A percentile compares a stretch with the other conserved stretches of the same genome.
Evolutionary conservation across 92 coral and sea anemone species (phyloP).

Genomic region (Parazoanthus darwini): DNA sequence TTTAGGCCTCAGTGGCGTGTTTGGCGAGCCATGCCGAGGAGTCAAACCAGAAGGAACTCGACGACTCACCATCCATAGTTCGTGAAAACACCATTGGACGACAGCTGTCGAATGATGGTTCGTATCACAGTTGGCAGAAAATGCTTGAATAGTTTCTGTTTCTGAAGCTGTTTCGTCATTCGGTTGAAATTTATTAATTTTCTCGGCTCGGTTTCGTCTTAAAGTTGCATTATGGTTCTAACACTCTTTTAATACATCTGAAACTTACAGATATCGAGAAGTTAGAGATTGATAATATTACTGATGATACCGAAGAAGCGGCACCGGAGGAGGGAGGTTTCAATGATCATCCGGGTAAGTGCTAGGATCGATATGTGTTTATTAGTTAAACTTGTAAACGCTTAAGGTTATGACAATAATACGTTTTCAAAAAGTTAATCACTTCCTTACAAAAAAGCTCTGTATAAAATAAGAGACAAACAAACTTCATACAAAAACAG

Average conservation of each 20-base stretch:
- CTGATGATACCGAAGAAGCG: not conserved
- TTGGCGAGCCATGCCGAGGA: slow-evolving; percentile 2
- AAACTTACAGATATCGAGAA: not conserved
- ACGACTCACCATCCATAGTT: not conserved
- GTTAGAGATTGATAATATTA: not conserved
- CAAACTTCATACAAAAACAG: no score
- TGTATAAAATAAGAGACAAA: no score
- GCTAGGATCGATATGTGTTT: no score
- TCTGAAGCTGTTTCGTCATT: not conserved
- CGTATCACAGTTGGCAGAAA: not conserved
- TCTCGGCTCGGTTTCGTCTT: not conserved
- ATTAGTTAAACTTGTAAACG: no score
- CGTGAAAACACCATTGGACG: slow-evolving; percentile 24
- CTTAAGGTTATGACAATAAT: no score
- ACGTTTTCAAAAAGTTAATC: no score
- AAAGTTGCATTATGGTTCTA: not conserved
- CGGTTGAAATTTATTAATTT: not conserved
- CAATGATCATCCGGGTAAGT: not conserved
- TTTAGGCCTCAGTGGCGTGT: not conserved
- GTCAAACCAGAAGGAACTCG: not conserved
- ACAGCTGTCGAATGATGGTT: slow-evolving; percentile 12
- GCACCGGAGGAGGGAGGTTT: not conserved
- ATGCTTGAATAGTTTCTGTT: not conserved
- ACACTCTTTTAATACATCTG: not conserved
- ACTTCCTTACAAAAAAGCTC: no score